Conservation (phyloP, 1,140 invertebrate genomes). For the Microplitis demolitor region DNA sequence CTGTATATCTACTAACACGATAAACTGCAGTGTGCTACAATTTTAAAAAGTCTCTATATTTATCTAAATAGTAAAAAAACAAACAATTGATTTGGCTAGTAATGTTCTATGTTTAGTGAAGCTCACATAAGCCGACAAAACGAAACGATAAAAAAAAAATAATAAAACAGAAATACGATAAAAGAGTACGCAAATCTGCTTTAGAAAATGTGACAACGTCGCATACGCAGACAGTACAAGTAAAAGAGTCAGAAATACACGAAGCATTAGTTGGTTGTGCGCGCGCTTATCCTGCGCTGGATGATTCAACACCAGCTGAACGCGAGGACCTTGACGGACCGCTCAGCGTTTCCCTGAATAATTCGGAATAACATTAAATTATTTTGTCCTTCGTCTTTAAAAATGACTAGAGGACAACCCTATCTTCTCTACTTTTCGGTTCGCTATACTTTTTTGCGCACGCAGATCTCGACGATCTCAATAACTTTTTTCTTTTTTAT, state of each 20-base stretch:
- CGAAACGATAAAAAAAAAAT: neutral
- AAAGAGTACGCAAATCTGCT: neutral
- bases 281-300: conserved; percentile 14
- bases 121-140: neutral
- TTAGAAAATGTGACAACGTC: conserved; percentile 36
- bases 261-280: neutral
- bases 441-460: too few species aligned
- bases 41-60: too few species aligned
- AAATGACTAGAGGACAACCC: neutral
- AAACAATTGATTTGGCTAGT: too few species aligned
- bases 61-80: too few species aligned
- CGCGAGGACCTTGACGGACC: conserved; percentile 12
- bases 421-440: too few species aligned
- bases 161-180: neutral
- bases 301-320: conserved; percentile 51
- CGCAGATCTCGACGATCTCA: too few species aligned
- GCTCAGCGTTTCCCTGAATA: conserved; percentile 15
- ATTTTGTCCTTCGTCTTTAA: neutral
- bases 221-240: neutral
- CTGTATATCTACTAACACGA: too few species aligned
- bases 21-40: too few species aligned
- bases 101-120: neutral
- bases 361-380: conserved; percentile 28
- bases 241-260: too few species aligned
- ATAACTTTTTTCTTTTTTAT: too few species aligned